A percentile compares a stretch with the other conserved stretches of the same genome.
Evolutionary conservation across 2,113 vertebrate genomes (phyloP).

Genomic region (Felis chaus): DNA sequence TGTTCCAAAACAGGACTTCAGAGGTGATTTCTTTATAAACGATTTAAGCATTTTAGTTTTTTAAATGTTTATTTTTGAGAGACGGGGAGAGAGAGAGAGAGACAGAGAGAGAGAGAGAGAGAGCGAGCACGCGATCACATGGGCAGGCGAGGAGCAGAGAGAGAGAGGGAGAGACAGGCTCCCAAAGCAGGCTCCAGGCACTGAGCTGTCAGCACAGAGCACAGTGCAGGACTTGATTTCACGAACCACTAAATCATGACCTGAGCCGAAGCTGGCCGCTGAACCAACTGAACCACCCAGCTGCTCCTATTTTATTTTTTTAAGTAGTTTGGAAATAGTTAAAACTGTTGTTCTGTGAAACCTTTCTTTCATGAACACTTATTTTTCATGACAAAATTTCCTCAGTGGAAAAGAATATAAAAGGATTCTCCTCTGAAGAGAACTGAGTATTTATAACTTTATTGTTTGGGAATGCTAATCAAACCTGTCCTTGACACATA

Average conservation of each 20-base stretch:
- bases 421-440: not conserved
- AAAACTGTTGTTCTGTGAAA: conserved; percentile 39
- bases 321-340: not conserved
- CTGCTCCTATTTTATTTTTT: not conserved
- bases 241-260: too few relatives aligned
- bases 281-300: too few relatives aligned
- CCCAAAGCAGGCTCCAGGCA: too few relatives aligned
- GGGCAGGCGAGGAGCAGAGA: too few relatives aligned
- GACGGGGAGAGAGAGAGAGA: too few relatives aligned
- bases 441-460: not conserved
- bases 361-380: not conserved
- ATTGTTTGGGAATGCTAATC: not conserved
- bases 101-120: too few relatives aligned
- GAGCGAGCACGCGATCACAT: accelerated
- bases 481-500: not conserved
- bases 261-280: too few relatives aligned
- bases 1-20: not conserved
- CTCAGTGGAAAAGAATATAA: not conserved
- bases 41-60: not conserved
- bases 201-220: too few relatives aligned
- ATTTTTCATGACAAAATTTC: conserved; percentile 5
- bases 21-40: not conserved
- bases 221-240: too few relatives aligned
- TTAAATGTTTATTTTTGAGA: not conserved
- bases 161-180: too few relatives aligned